phyloP scores from a whole-genome alignment of 2,113 vertebrate species.

The Malurus elegans region DNA sequence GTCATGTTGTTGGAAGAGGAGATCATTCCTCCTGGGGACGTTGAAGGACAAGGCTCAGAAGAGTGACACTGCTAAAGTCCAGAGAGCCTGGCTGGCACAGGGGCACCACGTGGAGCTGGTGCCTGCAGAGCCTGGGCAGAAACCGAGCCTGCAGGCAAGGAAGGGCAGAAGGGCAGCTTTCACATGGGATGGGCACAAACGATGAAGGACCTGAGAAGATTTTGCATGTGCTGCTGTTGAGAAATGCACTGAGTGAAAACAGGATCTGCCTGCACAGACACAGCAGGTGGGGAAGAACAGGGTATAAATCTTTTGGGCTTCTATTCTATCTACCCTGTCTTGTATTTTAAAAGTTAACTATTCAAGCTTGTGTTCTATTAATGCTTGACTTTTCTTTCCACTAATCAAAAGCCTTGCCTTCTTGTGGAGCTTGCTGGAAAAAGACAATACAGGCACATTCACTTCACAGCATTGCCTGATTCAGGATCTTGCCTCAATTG shows the following conservation, averaged over 20 bases:
- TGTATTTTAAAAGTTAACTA: neutral
- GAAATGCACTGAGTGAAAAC: neutral
- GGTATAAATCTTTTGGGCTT: neutral
- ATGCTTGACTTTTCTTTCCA: neutral
- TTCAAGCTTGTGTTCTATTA: neutral
- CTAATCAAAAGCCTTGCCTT: neutral
- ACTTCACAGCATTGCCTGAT: neutral
- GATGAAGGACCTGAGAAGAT: neutral
- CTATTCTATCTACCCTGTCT: neutral
- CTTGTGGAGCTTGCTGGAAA: neutral
- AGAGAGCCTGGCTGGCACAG: neutral
- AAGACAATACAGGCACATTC: neutral
- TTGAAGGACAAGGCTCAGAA: neutral
- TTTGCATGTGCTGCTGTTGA: neutral
- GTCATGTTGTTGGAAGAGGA: neutral
- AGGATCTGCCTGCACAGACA: neutral
- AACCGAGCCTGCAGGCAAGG: neutral
- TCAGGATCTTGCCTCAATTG: neutral
- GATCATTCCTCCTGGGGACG: neutral
- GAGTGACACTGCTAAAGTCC: neutral
- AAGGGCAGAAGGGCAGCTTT: neutral
- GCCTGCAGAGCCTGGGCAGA: neutral
- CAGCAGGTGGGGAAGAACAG: neutral
- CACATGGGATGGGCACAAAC: accelerated
- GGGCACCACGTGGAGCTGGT: neutral